Conservation (phyloP, 2,888 invertebrate genomes). For the Spodoptera picta region DNA sequence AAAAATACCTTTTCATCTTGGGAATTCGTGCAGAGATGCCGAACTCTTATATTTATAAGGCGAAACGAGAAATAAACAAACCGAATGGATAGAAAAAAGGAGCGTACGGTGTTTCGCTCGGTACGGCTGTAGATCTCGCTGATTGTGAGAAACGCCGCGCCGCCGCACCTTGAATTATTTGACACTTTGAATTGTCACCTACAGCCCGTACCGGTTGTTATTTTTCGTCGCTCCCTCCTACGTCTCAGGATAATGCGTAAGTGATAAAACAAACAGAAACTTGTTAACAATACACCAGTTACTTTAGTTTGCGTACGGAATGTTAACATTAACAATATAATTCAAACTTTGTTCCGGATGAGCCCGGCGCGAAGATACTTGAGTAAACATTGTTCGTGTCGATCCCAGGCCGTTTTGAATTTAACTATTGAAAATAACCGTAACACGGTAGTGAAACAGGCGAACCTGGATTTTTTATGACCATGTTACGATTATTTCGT, state of each 20-base stretch:
- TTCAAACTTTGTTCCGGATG: slow-evolving; percentile 64
- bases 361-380: slow-evolving; percentile 62
- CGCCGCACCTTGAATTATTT: slow-evolving; percentile 84
- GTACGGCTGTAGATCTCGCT: slow-evolving; percentile 80
- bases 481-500: slow-evolving; percentile 44
- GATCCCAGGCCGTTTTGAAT: slow-evolving; percentile 49
- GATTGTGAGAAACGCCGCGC: slow-evolving; percentile 84
- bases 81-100: slow-evolving; percentile 78
- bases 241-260: slow-evolving; percentile 66
- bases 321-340: slow-evolving; percentile 71
- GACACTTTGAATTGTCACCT: slow-evolving; percentile 84
- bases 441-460: slow-evolving; percentile 37
- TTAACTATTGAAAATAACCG: slow-evolving; percentile 57
- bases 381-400: slow-evolving; percentile 58
- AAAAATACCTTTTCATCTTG: slow-evolving; percentile 86
- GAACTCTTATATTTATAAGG: slow-evolving; percentile 86
- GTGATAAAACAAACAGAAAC: slow-evolving; percentile 73
- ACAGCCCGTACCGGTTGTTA: slow-evolving; percentile 72
- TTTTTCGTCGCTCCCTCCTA: slow-evolving; percentile 68
- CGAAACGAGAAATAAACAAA: slow-evolving; percentile 84
- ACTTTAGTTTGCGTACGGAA: slow-evolving; percentile 68
- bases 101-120: slow-evolving; percentile 66
- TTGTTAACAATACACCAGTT: slow-evolving; percentile 65
- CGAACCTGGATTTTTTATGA: slow-evolving; percentile 43
- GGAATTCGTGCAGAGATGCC: slow-evolving; percentile 84